Conservation (phyloP, 2,113 vertebrate genomes). For the Phalacrocorax brasilianus region DNA sequence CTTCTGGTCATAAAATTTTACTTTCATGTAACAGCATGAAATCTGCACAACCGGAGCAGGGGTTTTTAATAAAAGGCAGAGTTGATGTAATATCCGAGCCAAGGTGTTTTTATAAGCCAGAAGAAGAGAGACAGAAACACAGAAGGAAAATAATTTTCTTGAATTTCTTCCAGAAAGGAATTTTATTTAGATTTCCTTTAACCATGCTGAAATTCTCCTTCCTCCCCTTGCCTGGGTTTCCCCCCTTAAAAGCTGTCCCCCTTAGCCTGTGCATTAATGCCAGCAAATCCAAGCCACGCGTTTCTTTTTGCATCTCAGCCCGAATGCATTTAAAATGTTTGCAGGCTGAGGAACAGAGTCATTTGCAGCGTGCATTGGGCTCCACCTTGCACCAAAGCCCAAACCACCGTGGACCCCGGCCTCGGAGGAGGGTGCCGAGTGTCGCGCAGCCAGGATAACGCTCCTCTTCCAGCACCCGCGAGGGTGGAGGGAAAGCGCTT, state of each 20-base stretch:
- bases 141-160: slow-evolving; percentile 63
- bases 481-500: not conserved
- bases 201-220: not conserved
- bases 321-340: not conserved
- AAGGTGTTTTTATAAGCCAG: slow-evolving; percentile 63
- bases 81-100: slow-evolving; percentile 18
- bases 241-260: not conserved
- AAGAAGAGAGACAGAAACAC: slow-evolving; percentile 54
- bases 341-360: fast-evolving
- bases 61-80: slow-evolving; percentile 47
- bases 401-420: fast-evolving
- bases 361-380: not conserved
- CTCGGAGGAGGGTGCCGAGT: not conserved
- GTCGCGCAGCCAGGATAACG: not conserved
- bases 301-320: not conserved
- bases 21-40: slow-evolving; percentile 55
- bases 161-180: slow-evolving; percentile 52
- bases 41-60: slow-evolving; percentile 12
- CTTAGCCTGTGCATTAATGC: not conserved
- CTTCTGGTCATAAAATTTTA: slow-evolving; percentile 59
- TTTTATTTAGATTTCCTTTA: slow-evolving; percentile 26
- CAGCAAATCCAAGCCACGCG: not conserved
- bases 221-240: not conserved
- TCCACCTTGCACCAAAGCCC: not conserved
- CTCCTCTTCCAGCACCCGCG: fast-evolving